Evolutionary conservation across 92 coral and sea anemone species (phyloP).

Genomic region (Parazoanthus swiftii): DNA sequence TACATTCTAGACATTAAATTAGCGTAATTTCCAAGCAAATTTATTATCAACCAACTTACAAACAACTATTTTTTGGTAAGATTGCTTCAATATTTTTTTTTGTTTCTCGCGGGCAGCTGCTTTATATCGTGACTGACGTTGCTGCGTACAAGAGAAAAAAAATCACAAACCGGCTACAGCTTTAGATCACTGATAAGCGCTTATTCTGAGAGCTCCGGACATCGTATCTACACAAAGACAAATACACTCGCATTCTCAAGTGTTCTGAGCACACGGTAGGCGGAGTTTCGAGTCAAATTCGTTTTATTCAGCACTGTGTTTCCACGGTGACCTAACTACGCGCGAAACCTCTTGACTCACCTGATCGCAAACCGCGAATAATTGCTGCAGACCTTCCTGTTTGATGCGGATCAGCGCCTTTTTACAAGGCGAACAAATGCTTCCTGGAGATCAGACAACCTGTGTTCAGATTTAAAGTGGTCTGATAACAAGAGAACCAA

Average conservation of each 20-base stretch:
- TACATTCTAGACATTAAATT: background rate
- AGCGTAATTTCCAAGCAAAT: background rate
- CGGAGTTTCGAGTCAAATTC: background rate
- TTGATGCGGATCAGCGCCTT: slow-evolving; percentile 3
- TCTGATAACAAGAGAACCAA: background rate
- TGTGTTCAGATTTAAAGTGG: background rate
- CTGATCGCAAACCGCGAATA: slow-evolving; percentile 22
- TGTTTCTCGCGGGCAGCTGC: background rate
- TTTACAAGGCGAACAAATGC: background rate
- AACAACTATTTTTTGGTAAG: background rate
- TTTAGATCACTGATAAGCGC: background rate
- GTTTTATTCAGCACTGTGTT: background rate
- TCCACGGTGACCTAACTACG: background rate
- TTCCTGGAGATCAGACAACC: background rate
- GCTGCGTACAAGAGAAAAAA: background rate
- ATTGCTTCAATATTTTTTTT: too few species aligned
- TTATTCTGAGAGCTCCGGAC: background rate
- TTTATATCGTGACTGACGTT: background rate
- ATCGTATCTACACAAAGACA: background rate
- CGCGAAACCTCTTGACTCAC: background rate
- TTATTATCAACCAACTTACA: background rate
- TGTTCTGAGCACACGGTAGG: background rate
- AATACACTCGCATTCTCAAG: background rate
- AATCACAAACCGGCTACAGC: background rate
- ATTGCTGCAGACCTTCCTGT: background rate